Percentiles rank a stretch among this genome's conserved stretches.
Conservation (phyloP, 2,888 invertebrate genomes). For the Hermaeophaga mercurialis region DNA sequence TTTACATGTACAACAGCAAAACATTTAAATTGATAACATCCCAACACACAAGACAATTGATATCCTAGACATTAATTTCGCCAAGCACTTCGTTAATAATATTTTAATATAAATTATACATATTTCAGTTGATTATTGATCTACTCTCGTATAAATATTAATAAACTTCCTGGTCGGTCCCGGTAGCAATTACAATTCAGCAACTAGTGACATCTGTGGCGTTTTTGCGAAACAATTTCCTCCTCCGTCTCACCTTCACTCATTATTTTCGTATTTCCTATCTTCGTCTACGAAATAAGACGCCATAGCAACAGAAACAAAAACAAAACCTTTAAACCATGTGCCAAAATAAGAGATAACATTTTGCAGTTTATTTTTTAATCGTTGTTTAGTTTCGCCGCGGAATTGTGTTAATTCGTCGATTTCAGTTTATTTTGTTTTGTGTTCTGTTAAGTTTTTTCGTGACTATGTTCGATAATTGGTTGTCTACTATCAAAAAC, state of each 20-base stretch:
- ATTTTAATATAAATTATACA: no score
- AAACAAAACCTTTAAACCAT: slow-evolving; percentile 32
- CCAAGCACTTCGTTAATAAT: no score
- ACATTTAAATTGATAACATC: no score
- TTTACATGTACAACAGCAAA: no score
- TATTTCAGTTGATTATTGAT: no score
- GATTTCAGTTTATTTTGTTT: slow-evolving; percentile 4
- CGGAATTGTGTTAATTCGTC: not conserved
- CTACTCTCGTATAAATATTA: no score
- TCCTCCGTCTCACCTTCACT: slow-evolving; percentile 26
- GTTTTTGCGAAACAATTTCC: slow-evolving; percentile 19
- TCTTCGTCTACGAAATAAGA: slow-evolving; percentile 21
- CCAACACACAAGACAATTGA: no score
- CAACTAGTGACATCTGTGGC: not conserved
- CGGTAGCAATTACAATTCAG: no score
- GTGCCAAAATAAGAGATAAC: slow-evolving; percentile 42
- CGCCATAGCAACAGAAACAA: slow-evolving; percentile 33
- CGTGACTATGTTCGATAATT: slow-evolving; percentile 57
- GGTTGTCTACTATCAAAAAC: slow-evolving; percentile 56
- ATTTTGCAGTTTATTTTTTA: slow-evolving; percentile 25
- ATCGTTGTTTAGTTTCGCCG: slow-evolving; percentile 11
- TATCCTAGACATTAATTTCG: no score
- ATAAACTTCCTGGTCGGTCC: no score
- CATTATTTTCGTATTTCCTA: slow-evolving; percentile 10
- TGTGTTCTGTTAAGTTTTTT: slow-evolving; percentile 16